phyloP scores from a whole-genome alignment of 2,113 vertebrate species.

The Eptesicus fuscus region DNA sequence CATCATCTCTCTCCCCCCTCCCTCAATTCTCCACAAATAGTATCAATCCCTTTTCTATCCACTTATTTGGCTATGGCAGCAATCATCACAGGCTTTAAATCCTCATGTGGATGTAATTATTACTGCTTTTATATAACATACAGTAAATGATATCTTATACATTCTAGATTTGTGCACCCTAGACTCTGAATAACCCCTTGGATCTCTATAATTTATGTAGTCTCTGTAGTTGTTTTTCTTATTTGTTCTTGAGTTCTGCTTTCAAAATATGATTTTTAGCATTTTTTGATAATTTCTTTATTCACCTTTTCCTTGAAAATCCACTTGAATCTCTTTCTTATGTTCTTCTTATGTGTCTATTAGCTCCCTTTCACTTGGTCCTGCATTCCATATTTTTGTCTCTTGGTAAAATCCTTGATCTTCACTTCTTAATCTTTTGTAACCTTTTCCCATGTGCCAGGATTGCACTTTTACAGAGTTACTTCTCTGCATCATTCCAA shows the following conservation, averaged over 20 bases:
- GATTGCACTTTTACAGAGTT: neutral
- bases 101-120: neutral
- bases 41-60: neutral
- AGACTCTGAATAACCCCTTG: neutral
- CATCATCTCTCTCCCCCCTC: neutral
- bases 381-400: neutral
- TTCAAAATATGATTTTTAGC: slow-evolving; percentile 5
- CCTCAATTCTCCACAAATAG: neutral
- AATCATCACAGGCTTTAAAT: neutral
- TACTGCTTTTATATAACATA: neutral
- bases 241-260: neutral
- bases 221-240: neutral
- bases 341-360: neutral
- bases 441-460: neutral
- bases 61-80: neutral
- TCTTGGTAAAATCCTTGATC: neutral
- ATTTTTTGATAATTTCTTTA: neutral
- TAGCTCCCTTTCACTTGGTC: neutral
- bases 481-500: neutral
- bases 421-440: neutral
- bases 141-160: neutral
- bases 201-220: neutral
- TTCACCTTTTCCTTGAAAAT: neutral
- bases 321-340: neutral
- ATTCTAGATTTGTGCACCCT: neutral